These are phyloP conservation scores for Cetoscarus ocellatus DNA, from an alignment of 2,797 vertebrate species.

Conservation along the genomic window DNA sequence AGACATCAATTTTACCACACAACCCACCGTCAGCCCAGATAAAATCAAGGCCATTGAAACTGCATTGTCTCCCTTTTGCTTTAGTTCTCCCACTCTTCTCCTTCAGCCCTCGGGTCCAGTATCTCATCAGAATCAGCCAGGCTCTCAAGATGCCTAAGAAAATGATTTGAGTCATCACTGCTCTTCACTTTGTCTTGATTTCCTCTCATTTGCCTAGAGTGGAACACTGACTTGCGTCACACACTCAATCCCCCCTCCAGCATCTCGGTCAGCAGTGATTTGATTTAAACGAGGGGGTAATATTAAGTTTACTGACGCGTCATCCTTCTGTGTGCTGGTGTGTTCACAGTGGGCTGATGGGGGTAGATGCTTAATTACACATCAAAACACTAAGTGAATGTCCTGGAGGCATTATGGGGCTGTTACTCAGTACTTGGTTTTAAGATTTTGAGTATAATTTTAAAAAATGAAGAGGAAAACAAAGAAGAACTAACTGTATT, in stretches of 20 bases:
- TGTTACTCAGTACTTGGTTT: constrained; percentile 1
- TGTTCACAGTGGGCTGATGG: constrained; percentile 13
- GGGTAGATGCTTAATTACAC: constrained; percentile 31
- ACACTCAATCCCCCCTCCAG: neutral
- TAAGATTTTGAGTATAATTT: too few species aligned
- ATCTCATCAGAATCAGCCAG: neutral
- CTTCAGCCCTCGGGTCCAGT: constrained; percentile 1
- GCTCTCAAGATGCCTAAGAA: constrained; percentile 26
- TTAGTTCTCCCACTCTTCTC: neutral
- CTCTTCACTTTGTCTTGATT: constrained; percentile 25
- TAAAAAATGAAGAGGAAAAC: too few species aligned
- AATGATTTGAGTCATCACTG: constrained; percentile 36
- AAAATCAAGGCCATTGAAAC: neutral
- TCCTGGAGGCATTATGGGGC: neutral
- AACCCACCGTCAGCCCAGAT: constrained; percentile 1
- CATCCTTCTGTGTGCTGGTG: constrained; percentile 23
- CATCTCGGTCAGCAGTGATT: constrained; percentile 20
- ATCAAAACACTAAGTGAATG: constrained; percentile 32
- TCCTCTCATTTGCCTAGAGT: constrained; percentile 36
- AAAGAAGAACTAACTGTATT: neutral
- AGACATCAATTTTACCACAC: neutral
- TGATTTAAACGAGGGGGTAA: constrained; percentile 11
- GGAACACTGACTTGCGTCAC: constrained; percentile 1
- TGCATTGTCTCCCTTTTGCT: neutral
- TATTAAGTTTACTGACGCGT: constrained; percentile 3